Percentiles rank a stretch among this genome's conserved stretches.
These are phyloP conservation scores for Semotilus atromaculatus DNA, from an alignment of 2,797 vertebrate genomes.

Conservation along the genomic window DNA sequence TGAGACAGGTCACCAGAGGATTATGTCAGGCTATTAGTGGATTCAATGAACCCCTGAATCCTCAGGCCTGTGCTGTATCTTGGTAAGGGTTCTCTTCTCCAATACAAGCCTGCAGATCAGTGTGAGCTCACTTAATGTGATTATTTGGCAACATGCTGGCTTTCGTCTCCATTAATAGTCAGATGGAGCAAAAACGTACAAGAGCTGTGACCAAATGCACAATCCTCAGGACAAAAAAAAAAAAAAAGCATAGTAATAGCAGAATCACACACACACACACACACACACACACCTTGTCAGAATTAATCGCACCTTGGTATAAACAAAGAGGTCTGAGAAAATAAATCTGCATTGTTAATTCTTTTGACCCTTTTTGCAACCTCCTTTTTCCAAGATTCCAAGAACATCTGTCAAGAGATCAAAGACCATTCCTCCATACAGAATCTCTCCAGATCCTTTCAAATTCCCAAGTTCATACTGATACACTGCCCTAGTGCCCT, in stretches of 20 bases:
- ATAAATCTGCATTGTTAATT: no score
- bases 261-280: no score
- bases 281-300: no score
- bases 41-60: not conserved
- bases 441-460: no score
- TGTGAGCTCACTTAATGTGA: slow-evolving; percentile 25
- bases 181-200: not conserved
- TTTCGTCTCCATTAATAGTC: slow-evolving; percentile 21
- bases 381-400: no score
- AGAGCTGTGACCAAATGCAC: slow-evolving; percentile 13
- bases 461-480: no score
- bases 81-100: not conserved
- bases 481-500: no score
- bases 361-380: no score
- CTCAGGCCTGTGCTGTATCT: slow-evolving; percentile 25
- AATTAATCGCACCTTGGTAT: no score
- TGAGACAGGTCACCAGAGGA: slow-evolving; percentile 26
- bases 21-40: slow-evolving; percentile 15
- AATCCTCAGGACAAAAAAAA: not conserved
- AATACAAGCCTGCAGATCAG: slow-evolving; percentile 30
- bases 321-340: no score
- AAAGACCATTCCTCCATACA: no score
- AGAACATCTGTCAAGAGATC: no score
- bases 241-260: not conserved
- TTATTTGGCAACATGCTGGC: slow-evolving; percentile 19